Percentiles rank a stretch among this genome's conserved stretches.
These are phyloP conservation scores for Leptothorax acervorum DNA, from an alignment of 2,888 invertebrate species.

Conservation along the genomic window DNA sequence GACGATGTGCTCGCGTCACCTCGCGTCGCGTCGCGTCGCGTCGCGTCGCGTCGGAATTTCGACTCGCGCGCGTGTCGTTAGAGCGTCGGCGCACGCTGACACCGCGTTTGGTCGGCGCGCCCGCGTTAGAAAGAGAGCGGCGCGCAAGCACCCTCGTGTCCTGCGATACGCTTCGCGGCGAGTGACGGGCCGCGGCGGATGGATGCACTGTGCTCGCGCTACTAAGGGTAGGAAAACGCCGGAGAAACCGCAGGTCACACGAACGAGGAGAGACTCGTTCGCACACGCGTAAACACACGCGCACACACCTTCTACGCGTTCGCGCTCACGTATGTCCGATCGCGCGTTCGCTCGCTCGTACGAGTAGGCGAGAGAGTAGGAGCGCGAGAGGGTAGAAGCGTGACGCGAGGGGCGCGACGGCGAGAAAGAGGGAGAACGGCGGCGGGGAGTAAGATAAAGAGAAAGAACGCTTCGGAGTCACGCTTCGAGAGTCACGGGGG, in stretches of 20 bases:
- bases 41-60: slow-evolving; percentile 50
- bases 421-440: slow-evolving; percentile 46
- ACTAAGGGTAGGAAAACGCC: slow-evolving; percentile 75
- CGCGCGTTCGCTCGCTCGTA: slow-evolving; percentile 40
- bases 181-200: slow-evolving; percentile 79
- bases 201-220: slow-evolving; percentile 78
- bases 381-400: slow-evolving; percentile 35
- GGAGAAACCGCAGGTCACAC: slow-evolving; percentile 83
- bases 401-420: not conserved
- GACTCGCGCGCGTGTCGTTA: slow-evolving; percentile 40
- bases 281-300: slow-evolving; percentile 70
- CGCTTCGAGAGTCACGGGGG: slow-evolving; percentile 63
- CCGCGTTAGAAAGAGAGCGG: slow-evolving; percentile 27
- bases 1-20: not conserved
- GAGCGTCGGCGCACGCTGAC: slow-evolving; percentile 50
- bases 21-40: not conserved
- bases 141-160: slow-evolving; percentile 52
- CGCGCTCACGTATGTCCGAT: slow-evolving; percentile 40
- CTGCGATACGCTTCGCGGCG: slow-evolving; percentile 61
- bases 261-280: slow-evolving; percentile 70
- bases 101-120: not conserved
- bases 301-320: no score
- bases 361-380: slow-evolving; percentile 16
- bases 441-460: slow-evolving; percentile 54
- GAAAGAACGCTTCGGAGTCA: slow-evolving; percentile 52